Conservation (phyloP, 2,113 vertebrate species). For the Atherinomorus stipes region DNA sequence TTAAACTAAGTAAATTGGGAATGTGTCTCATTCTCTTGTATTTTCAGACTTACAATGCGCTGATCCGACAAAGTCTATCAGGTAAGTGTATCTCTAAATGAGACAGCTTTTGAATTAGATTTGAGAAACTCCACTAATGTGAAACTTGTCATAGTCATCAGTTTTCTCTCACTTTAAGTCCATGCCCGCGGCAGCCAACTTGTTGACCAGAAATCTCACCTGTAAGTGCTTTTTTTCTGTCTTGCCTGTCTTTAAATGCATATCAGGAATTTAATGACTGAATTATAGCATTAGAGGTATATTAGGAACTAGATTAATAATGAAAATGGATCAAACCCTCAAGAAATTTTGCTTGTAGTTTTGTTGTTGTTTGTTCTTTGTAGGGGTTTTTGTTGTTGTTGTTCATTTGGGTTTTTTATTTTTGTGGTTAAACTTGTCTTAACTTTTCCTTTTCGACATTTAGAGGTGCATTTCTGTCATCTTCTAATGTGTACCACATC, state of each 20-base stretch:
- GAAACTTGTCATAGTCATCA: background rate
- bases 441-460: conserved; percentile 24
- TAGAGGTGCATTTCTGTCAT: conserved; percentile 79
- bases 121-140: background rate
- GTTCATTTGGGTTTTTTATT: background rate
- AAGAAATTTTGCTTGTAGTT: background rate
- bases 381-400: too few species aligned
- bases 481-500: conserved; percentile 79
- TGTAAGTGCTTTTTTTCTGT: conserved; percentile 53
- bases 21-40: background rate
- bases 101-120: background rate
- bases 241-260: background rate
- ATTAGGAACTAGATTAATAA: too few species aligned
- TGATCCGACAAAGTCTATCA: conserved; percentile 82
- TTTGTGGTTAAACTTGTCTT: background rate
- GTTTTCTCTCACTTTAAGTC: conserved; percentile 31
- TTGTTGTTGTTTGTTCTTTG: too few species aligned
- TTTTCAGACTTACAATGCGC: conserved; percentile 86
- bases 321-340: background rate
- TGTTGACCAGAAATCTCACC: conserved; percentile 46
- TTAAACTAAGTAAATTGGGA: too few species aligned
- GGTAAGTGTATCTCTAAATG: conserved; percentile 80
- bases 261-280: background rate
- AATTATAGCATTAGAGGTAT: too few species aligned
- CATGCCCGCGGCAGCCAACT: conserved; percentile 39